phyloP scores from a whole-genome alignment of 2,888 invertebrate genomes.

The Caenorhabditis japonica region DNA sequence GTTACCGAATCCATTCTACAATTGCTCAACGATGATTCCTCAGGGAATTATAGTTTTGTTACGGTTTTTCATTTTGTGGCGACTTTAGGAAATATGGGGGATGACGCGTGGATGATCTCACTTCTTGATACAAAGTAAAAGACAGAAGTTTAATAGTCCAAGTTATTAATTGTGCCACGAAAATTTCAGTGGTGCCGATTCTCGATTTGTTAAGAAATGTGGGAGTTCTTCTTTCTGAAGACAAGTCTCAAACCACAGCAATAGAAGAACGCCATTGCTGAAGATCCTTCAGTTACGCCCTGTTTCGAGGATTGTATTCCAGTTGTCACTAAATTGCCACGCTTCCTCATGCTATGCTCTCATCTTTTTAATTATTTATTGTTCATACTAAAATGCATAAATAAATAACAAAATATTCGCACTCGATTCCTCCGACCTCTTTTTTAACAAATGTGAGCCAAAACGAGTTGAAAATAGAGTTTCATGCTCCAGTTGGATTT shows the following conservation, averaged over 20 bases:
- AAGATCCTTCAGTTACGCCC: too few species aligned
- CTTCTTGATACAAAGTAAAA: slow-evolving; percentile 65
- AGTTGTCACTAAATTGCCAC: too few species aligned
- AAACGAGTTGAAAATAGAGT: too few species aligned
- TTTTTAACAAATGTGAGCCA: too few species aligned
- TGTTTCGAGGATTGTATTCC: too few species aligned
- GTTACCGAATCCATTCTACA: slow-evolving; percentile 63
- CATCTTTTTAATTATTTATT: too few species aligned
- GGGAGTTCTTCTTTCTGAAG: slow-evolving; percentile 62
- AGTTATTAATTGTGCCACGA: slow-evolving; percentile 69
- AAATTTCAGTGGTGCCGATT: slow-evolving; percentile 76
- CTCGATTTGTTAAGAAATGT: slow-evolving; percentile 73
- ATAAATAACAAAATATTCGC: too few species aligned
- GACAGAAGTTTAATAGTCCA: slow-evolving; percentile 60
- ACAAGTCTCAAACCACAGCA: slow-evolving; percentile 36
- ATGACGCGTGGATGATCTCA: slow-evolving; percentile 73
- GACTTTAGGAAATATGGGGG: slow-evolving; percentile 65
- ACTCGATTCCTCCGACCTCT: too few species aligned
- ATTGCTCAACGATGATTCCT: slow-evolving; percentile 50
- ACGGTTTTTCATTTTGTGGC: slow-evolving; percentile 68
- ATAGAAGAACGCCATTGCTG: too few species aligned
- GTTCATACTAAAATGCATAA: too few species aligned
- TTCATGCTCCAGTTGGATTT: too few species aligned
- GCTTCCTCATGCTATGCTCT: too few species aligned
- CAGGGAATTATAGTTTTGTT: slow-evolving; percentile 18